Conservation (phyloP, 92 coral and sea anemone genomes). For the Montipora capitata region DNA sequence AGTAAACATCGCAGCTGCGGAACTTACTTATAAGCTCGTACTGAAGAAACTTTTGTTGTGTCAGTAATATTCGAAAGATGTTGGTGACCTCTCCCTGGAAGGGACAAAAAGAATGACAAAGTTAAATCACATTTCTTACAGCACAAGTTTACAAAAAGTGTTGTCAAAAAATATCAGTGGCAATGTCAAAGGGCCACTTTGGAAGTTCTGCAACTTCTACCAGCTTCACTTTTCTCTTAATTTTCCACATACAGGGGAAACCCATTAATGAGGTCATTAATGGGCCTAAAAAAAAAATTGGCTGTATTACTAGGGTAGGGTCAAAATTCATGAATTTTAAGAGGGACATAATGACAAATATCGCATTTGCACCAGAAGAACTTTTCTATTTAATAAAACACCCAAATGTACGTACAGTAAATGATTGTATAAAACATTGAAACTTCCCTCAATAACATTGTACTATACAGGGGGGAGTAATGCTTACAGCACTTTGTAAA, state of each 20-base stretch:
- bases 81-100: slow-evolving; percentile 34
- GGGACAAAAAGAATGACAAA: not conserved
- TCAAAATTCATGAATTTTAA: not conserved
- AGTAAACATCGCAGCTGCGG: not conserved
- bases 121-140: too few species aligned
- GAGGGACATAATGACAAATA: not conserved
- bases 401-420: not conserved
- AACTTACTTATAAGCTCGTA: slow-evolving; percentile 36
- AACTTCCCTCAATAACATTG: not conserved
- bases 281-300: not conserved
- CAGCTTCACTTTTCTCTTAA: too few species aligned
- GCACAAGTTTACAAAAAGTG: too few species aligned
- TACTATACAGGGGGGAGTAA: not conserved
- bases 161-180: too few species aligned
- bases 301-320: not conserved
- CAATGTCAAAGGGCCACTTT: too few species aligned
- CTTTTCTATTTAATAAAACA: not conserved
- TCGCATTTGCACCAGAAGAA: not conserved
- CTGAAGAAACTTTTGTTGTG: slow-evolving; percentile 17
- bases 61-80: slow-evolving; percentile 30
- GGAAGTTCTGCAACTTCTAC: too few species aligned
- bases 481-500: not conserved
- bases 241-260: not conserved
- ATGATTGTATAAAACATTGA: not conserved
- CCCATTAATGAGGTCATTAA: not conserved